Conservation (phyloP, 2,113 vertebrate genomes). For the mouse (Mus musculus) region DNA sequence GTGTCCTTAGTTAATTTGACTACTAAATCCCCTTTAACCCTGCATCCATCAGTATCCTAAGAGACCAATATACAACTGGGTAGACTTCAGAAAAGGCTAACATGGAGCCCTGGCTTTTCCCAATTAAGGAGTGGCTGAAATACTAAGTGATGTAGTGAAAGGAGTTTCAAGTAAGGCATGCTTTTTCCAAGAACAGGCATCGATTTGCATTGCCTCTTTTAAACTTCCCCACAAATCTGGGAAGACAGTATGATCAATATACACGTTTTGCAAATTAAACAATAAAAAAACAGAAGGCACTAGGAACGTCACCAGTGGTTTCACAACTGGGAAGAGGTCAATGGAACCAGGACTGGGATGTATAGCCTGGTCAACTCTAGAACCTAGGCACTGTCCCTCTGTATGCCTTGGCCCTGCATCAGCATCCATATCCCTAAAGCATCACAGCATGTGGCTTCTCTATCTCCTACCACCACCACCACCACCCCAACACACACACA, state of each 20-base stretch:
- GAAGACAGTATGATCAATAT: neutral
- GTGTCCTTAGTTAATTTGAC: neutral
- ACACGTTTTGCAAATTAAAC: neutral
- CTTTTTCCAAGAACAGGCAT: neutral
- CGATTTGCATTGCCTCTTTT: neutral
- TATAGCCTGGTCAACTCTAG: neutral
- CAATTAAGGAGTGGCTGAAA: neutral
- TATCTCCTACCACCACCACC: too few species aligned
- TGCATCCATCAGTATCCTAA: neutral
- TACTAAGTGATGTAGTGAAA: neutral
- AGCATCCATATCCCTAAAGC: neutral
- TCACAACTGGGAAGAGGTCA: neutral
- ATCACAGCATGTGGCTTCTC: fast-evolving
- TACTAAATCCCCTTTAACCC: neutral
- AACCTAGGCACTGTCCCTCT: neutral
- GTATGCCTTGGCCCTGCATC: fast-evolving
- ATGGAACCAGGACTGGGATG: neutral
- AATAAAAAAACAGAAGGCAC: neutral
- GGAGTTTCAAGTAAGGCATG: neutral
- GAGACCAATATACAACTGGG: neutral
- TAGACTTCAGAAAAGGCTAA: neutral
- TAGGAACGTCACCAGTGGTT: neutral
- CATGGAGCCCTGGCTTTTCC: neutral
- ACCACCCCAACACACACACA: too few species aligned
- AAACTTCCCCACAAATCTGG: neutral